A percentile compares a stretch with the other conserved stretches of the same genome.
Evolutionary conservation across 2,888 invertebrate genomes (phyloP).

Genomic region (Callyntrura guangdongensis): DNA sequence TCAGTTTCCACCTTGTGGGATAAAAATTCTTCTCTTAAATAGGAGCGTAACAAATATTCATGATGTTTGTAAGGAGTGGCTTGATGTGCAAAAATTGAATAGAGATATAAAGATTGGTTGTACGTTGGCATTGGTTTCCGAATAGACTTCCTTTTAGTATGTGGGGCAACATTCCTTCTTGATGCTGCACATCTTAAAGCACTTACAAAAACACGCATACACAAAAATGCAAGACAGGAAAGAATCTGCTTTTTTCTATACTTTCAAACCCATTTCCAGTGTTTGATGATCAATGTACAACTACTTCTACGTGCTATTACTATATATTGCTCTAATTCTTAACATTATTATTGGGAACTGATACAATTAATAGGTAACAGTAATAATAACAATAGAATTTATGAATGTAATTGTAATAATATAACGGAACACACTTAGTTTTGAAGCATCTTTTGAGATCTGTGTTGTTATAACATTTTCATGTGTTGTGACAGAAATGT

Average conservation of each 20-base stretch:
- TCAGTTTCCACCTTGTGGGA: not conserved
- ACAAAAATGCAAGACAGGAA: conserved; percentile 54
- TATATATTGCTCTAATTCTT: not conserved
- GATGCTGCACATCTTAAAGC: conserved; percentile 40
- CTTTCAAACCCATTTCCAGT: conserved; percentile 74
- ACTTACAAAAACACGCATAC: conserved; percentile 7
- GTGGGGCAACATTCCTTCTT: conserved; percentile 68
- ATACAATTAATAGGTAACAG: conserved; percentile 21
- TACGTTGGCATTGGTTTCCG: not conserved
- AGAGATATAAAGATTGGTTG: not conserved
- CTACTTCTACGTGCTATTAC: conserved; percentile 14
- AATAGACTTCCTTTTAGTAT: conserved; percentile 16
- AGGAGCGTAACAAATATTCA: too few relatives aligned
- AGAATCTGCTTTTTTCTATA: conserved; percentile 28
- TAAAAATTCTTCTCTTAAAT: too few relatives aligned
- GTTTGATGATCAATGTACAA: conserved; percentile 76
- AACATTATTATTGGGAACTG: conserved; percentile 28
- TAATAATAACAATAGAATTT: conserved; percentile 23
- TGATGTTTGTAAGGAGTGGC: not conserved
- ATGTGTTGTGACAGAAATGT: conserved; percentile 8
- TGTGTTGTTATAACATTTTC: not conserved
- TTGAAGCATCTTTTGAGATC: too few relatives aligned
- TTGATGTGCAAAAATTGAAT: too few relatives aligned
- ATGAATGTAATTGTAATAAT: not conserved
- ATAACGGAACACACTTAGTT: not conserved